Evolutionary conservation across 2,113 vertebrate genomes (phyloP).

Genomic region (Pterocles orientalis): DNA sequence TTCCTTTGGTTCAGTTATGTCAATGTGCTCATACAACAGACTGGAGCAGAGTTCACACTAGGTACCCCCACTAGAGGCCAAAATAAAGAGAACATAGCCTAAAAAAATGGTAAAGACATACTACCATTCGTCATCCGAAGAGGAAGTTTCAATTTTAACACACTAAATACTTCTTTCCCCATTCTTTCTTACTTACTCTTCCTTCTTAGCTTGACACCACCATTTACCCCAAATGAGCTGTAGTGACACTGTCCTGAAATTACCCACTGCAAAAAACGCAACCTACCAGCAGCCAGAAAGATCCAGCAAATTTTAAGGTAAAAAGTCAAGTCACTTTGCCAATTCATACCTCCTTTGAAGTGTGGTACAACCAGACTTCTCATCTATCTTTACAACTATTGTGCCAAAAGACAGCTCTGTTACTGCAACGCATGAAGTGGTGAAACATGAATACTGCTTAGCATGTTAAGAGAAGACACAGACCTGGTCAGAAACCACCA

Average conservation of each 20-base stretch:
- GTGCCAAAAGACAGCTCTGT: neutral
- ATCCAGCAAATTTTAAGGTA: neutral
- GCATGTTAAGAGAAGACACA: neutral
- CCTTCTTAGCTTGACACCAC: neutral
- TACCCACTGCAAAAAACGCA: neutral
- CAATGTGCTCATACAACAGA: fast-evolving
- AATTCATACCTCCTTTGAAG: neutral
- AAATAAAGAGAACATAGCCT: neutral
- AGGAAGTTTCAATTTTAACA: neutral
- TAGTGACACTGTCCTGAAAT: neutral
- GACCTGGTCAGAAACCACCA: neutral
- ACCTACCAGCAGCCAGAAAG: neutral
- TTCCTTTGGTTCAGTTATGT: neutral
- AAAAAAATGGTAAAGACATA: neutral
- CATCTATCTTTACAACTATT: neutral
- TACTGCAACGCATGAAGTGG: neutral
- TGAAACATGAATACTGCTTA: neutral
- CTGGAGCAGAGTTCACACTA: neutral
- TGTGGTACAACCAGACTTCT: neutral
- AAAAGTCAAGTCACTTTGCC: neutral
- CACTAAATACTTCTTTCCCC: neutral
- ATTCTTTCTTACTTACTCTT: neutral
- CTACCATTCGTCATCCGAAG: neutral
- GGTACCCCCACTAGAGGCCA: neutral
- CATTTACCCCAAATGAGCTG: neutral